These are phyloP conservation scores for Meiosimyza platycephala DNA, from an alignment of 2,888 invertebrate species.

Conservation along the genomic window DNA sequence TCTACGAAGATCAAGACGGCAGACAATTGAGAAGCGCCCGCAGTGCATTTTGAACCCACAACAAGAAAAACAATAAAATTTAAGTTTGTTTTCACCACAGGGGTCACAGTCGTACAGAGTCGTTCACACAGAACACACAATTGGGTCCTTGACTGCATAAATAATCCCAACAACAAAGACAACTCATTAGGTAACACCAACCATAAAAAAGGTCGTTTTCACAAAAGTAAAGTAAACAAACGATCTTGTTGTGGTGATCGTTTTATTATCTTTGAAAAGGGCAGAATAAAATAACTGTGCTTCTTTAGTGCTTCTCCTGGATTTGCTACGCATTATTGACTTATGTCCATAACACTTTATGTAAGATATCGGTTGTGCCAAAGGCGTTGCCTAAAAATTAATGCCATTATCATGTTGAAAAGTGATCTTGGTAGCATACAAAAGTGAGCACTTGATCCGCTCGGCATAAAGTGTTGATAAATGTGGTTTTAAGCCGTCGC, in stretches of 20 bases:
- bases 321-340: not conserved
- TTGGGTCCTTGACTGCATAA: constrained; percentile 21
- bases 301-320: not conserved
- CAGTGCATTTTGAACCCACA: constrained; percentile 15
- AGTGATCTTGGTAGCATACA: not conserved
- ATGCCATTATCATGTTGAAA: not conserved
- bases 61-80: constrained; percentile 14
- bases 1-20: not conserved
- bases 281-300: not conserved
- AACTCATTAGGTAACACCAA: not conserved
- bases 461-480: constrained; percentile 4
- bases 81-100: constrained; percentile 22
- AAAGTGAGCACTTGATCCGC: not conserved
- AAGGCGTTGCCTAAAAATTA: constrained; percentile 15
- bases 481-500: constrained; percentile 18
- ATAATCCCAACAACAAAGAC: not conserved
- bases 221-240: not conserved
- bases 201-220: not conserved
- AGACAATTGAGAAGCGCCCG: constrained; percentile 29
- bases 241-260: constrained; percentile 12
- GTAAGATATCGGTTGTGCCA: not conserved
- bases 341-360: not conserved
- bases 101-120: constrained; percentile 16
- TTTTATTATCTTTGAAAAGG: constrained; percentile 12
- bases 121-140: not conserved